phyloP scores from a whole-genome alignment of 2,888 invertebrate species.

The Phytoseiulus persimilis region DNA sequence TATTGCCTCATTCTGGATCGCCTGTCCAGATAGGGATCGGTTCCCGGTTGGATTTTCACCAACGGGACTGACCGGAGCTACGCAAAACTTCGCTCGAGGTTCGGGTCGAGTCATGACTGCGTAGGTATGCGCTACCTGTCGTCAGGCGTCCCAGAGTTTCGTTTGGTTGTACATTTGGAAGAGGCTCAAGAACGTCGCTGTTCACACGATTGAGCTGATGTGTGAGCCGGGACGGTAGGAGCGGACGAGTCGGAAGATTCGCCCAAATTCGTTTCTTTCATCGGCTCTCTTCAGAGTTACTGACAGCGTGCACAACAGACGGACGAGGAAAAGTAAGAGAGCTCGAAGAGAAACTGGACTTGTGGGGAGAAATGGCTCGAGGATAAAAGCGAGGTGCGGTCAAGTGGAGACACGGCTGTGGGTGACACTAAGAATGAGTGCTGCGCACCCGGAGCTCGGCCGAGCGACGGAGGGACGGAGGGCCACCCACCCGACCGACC shows the following conservation, averaged over 20 bases:
- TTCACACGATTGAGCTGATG: too few species aligned
- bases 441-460: neutral
- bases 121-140: too few species aligned
- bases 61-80: too few species aligned
- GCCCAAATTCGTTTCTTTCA: neutral
- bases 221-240: neutral
- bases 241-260: neutral
- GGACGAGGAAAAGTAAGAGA: neutral
- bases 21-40: too few species aligned
- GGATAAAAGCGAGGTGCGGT: constrained; percentile 5
- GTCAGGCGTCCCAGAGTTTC: too few species aligned
- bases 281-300: neutral
- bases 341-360: neutral
- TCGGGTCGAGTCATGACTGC: too few species aligned
- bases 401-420: neutral
- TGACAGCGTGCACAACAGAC: neutral
- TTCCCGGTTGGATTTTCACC: too few species aligned
- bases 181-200: too few species aligned
- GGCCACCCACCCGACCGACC: neutral
- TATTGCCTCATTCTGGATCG: too few species aligned
- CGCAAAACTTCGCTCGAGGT: too few species aligned
- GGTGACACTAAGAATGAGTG: neutral
- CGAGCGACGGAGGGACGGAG: neutral
- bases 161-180: too few species aligned
- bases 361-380: neutral